Conservation (phyloP, 2,888 invertebrate genomes). For the Pristionchus exspectatus region DNA sequence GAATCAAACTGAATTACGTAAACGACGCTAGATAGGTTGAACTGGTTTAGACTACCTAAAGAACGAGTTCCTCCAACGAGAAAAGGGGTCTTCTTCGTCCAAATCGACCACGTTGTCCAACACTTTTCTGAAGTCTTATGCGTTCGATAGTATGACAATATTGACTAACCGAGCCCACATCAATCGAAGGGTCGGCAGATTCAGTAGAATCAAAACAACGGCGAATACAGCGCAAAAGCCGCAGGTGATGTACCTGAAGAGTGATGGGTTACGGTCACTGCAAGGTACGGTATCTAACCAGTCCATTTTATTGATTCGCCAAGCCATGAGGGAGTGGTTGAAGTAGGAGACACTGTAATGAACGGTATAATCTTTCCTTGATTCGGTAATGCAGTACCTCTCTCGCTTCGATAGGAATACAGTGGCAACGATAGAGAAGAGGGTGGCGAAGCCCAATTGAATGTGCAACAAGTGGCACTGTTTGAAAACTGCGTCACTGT, state of each 20-base stretch:
- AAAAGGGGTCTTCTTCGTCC: slow-evolving; percentile 33
- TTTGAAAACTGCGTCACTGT: slow-evolving; percentile 5
- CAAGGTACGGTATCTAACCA: background rate
- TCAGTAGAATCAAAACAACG: background rate
- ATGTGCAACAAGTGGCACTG: background rate
- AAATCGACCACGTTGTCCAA: slow-evolving; percentile 15
- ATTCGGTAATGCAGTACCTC: background rate
- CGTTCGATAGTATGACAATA: background rate
- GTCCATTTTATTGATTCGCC: slow-evolving; percentile 46
- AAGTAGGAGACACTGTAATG: slow-evolving; percentile 27
- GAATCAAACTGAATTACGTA: slow-evolving; percentile 2
- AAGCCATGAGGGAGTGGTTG: slow-evolving; percentile 9
- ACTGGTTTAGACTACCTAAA: background rate
- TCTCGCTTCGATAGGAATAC: slow-evolving; percentile 28
- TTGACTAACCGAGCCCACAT: background rate
- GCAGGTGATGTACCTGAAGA: background rate
- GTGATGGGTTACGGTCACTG: background rate
- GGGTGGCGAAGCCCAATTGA: slow-evolving; percentile 1
- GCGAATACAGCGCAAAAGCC: background rate
- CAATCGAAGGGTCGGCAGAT: slow-evolving; percentile 8
- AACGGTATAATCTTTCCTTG: background rate
- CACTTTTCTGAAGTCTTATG: background rate
- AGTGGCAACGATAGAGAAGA: background rate
- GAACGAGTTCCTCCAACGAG: background rate
- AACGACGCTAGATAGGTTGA: background rate